phyloP scores from a whole-genome alignment of 2,797 vertebrate genomes.

The Remorina albescens region DNA sequence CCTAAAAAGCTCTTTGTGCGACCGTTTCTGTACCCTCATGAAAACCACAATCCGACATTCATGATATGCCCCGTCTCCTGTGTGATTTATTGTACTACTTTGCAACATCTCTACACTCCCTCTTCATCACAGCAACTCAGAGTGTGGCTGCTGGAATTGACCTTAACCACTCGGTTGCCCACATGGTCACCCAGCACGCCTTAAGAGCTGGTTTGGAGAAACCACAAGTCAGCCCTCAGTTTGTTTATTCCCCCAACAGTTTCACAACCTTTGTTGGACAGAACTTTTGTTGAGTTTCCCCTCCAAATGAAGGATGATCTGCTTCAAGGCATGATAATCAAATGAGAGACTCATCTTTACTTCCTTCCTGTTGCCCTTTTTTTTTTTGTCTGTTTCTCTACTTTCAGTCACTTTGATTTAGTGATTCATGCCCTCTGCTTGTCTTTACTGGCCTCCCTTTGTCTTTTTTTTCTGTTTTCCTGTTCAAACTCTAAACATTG shows the following conservation, averaged over 20 bases:
- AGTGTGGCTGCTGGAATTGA: too few species aligned
- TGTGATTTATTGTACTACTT: too few species aligned
- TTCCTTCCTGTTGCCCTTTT: slow-evolving; percentile 8
- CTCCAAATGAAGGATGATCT: not conserved
- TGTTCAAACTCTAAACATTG: not conserved
- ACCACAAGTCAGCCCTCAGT: too few species aligned
- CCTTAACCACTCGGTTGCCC: too few species aligned
- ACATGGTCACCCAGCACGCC: too few species aligned
- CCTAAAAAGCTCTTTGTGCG: not conserved
- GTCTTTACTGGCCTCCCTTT: too few species aligned
- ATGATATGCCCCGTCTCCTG: too few species aligned
- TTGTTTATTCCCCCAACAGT: not conserved
- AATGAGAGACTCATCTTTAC: not conserved
- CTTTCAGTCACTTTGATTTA: not conserved
- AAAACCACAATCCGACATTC: not conserved
- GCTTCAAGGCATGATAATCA: not conserved
- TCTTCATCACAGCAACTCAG: too few species aligned
- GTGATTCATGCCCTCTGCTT: not conserved
- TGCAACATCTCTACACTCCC: too few species aligned
- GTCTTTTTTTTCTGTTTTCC: not conserved
- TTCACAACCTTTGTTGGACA: not conserved
- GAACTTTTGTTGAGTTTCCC: not conserved
- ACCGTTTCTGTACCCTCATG: not conserved
- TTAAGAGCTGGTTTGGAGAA: too few species aligned
- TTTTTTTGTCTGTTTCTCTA: too few species aligned